Conservation (phyloP, 2,888 invertebrate species). For the Buathra laborator region DNA sequence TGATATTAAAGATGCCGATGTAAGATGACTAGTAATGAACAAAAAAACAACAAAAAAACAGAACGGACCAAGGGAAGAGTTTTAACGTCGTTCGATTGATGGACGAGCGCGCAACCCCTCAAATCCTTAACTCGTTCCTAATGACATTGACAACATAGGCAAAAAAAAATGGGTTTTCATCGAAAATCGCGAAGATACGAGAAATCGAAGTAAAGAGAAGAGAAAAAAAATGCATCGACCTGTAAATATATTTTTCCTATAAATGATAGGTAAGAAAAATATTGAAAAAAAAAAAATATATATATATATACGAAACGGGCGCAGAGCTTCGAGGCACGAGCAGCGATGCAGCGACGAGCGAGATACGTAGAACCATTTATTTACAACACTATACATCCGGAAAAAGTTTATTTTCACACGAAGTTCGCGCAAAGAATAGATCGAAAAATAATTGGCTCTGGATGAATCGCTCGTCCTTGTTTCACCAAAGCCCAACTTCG, state of each 20-base stretch:
- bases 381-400: slow-evolving; percentile 69
- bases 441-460: slow-evolving; percentile 61
- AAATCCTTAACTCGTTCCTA: slow-evolving; percentile 63
- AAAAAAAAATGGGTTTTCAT: slow-evolving; percentile 32
- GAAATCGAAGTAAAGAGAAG: slow-evolving; percentile 1
- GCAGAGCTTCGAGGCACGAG: slow-evolving; percentile 38
- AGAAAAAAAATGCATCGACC: slow-evolving; percentile 61
- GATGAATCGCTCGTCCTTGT: slow-evolving; percentile 37
- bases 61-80: slow-evolving; percentile 53
- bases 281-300: neutral
- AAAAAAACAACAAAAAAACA: neutral
- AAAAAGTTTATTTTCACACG: slow-evolving; percentile 65
- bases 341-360: slow-evolving; percentile 46
- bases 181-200: neutral
- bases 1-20: slow-evolving; percentile 19
- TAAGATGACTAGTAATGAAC: neutral
- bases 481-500: slow-evolving; percentile 24
- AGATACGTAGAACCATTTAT: slow-evolving; percentile 44
- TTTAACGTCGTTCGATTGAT: slow-evolving; percentile 33
- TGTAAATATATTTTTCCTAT: slow-evolving; percentile 71
- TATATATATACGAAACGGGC: slow-evolving; percentile 18
- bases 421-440: slow-evolving; percentile 55
- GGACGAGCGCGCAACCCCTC: slow-evolving; percentile 38
- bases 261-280: slow-evolving; percentile 41
- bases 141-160: slow-evolving; percentile 28